These are phyloP conservation scores for Agelaius tricolor DNA, from an alignment of 2,113 vertebrate species.

Conservation along the genomic window DNA sequence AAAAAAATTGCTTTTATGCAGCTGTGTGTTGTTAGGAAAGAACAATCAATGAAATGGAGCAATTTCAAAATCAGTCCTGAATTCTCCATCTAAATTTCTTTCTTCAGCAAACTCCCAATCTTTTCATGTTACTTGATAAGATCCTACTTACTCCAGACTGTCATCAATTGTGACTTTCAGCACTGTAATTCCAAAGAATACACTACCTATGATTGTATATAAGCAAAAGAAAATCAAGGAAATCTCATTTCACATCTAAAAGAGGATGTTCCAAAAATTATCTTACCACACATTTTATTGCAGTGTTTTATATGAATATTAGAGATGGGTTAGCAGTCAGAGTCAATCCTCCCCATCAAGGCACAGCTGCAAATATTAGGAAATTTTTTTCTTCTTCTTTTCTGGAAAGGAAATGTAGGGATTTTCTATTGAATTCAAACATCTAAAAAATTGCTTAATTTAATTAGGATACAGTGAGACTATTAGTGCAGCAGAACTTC, in stretches of 20 bases:
- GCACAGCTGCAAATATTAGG: not conserved
- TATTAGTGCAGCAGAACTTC: not conserved
- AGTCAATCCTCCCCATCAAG: not conserved
- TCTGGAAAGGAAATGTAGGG: not conserved
- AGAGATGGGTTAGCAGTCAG: not conserved
- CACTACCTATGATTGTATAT: not conserved
- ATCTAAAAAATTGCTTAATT: not conserved
- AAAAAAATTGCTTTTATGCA: constrained; percentile 25
- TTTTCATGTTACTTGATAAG: not conserved
- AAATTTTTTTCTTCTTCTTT: not conserved
- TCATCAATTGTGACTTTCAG: not conserved
- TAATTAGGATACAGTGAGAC: not conserved
- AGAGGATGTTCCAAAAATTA: not conserved
- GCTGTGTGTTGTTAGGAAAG: not conserved
- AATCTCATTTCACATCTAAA: not conserved
- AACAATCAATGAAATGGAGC: constrained; percentile 24
- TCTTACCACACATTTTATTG: not conserved
- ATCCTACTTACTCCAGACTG: not conserved
- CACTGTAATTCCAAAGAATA: not conserved
- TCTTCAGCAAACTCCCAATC: not conserved
- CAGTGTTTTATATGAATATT: not conserved
- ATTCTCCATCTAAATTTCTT: constrained; percentile 24
- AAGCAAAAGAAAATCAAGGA: not conserved
- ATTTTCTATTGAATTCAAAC: not conserved
- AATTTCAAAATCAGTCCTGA: constrained; percentile 50